Percentiles rank a stretch among this genome's conserved stretches.
Evolutionary conservation across 2,113 vertebrate species (phyloP).

Genomic region (Dasyurus viverrinus): DNA sequence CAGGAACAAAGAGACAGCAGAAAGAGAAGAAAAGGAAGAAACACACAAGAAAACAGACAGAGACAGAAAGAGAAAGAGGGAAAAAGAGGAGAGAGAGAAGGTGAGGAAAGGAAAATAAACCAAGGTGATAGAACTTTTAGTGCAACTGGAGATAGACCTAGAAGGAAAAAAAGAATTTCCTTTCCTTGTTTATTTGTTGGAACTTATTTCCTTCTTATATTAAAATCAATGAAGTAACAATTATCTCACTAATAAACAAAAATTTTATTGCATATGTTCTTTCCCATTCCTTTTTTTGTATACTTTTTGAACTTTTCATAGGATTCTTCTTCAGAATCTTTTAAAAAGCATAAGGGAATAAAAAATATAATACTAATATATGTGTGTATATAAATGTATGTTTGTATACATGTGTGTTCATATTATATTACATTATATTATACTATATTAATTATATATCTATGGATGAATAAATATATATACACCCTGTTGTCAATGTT

Average conservation of each 20-base stretch:
- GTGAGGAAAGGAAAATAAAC: too few relatives aligned
- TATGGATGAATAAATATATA: too few relatives aligned
- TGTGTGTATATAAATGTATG: too few relatives aligned
- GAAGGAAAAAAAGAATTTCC: not conserved
- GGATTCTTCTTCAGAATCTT: not conserved
- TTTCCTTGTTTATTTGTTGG: not conserved
- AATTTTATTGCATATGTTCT: not conserved
- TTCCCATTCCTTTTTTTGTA: not conserved
- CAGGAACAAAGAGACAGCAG: not conserved
- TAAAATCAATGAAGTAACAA: not conserved
- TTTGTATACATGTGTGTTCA: too few relatives aligned
- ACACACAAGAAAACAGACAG: too few relatives aligned
- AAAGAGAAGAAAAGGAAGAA: not conserved
- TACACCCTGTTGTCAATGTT: not conserved
- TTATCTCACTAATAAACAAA: not conserved
- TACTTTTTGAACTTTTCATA: not conserved
- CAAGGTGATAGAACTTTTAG: not conserved
- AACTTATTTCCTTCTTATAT: not conserved
- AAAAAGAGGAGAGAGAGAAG: too few relatives aligned
- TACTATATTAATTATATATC: too few relatives aligned
- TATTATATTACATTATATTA: too few relatives aligned
- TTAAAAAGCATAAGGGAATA: too few relatives aligned
- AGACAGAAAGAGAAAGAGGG: too few relatives aligned
- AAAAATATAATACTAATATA: too few relatives aligned
- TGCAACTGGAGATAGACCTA: not conserved